A percentile compares a stretch with the other conserved stretches of the same genome.
Conservation (phyloP, 2,113 vertebrate species). For the Pachyramphus minor region DNA sequence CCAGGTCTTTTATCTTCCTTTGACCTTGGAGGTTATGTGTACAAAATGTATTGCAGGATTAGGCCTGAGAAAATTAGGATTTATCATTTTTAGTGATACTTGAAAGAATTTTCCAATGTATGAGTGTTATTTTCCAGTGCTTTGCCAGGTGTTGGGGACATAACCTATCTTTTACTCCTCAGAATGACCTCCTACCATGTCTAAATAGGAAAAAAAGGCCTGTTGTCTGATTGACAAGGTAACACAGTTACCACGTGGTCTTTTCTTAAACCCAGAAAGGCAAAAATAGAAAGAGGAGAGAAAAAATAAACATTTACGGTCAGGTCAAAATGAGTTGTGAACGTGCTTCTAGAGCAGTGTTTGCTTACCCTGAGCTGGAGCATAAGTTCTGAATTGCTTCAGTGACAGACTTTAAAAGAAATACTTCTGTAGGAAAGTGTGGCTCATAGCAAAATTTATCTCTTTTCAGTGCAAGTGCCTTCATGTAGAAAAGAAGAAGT, state of each 20-base stretch:
- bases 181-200: background rate
- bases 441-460: background rate
- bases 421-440: background rate
- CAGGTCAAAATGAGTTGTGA: background rate
- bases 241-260: background rate
- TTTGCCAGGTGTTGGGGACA: background rate
- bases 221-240: background rate
- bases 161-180: background rate
- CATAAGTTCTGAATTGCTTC: background rate
- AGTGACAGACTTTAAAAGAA: background rate
- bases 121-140: background rate
- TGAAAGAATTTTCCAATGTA: background rate
- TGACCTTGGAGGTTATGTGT: constrained; percentile 18
- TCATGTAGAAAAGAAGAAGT: background rate
- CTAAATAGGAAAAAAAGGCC: background rate
- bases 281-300: background rate
- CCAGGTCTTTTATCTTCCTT: constrained; percentile 28
- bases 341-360: background rate
- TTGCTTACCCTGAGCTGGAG: background rate
- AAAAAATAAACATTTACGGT: background rate
- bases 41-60: background rate
- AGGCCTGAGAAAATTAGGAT: constrained; percentile 42
- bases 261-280: background rate
- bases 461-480: background rate
- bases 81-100: constrained; percentile 8